Conservation (phyloP, 2,797 vertebrate species). For the Crax fasciolata region DNA sequence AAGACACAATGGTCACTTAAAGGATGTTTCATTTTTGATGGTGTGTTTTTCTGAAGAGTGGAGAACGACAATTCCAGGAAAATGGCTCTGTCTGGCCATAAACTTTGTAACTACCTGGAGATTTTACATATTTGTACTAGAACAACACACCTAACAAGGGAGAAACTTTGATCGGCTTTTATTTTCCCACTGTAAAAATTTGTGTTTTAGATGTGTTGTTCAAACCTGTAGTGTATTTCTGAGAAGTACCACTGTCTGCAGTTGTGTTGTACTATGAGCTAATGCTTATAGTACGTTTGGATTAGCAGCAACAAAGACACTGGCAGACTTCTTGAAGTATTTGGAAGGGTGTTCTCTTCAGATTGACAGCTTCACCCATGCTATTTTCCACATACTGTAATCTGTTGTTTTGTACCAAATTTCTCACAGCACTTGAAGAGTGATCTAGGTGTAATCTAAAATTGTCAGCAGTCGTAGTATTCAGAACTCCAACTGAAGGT, state of each 20-base stretch:
- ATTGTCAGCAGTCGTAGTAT: too few species aligned
- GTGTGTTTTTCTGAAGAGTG: neutral
- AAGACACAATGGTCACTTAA: accelerated
- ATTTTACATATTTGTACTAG: neutral
- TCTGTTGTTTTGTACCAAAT: neutral
- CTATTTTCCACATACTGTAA: neutral
- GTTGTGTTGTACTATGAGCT: neutral
- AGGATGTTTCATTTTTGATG: neutral
- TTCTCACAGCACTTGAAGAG: neutral
- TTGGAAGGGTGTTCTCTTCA: neutral
- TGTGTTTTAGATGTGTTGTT: neutral
- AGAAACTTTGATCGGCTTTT: neutral
- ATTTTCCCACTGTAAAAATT: neutral
- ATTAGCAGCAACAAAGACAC: neutral
- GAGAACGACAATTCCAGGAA: neutral
- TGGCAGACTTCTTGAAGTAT: neutral
- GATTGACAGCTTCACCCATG: neutral
- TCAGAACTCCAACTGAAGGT: accelerated
- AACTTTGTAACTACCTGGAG: neutral
- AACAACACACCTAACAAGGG: neutral
- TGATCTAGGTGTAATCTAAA: neutral
- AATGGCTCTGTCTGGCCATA: neutral
- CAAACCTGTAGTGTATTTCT: neutral
- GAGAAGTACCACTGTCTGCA: neutral
- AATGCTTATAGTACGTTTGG: neutral